phyloP scores from a whole-genome alignment of 2,888 invertebrate genomes.

The Eledone cirrhosa region DNA sequence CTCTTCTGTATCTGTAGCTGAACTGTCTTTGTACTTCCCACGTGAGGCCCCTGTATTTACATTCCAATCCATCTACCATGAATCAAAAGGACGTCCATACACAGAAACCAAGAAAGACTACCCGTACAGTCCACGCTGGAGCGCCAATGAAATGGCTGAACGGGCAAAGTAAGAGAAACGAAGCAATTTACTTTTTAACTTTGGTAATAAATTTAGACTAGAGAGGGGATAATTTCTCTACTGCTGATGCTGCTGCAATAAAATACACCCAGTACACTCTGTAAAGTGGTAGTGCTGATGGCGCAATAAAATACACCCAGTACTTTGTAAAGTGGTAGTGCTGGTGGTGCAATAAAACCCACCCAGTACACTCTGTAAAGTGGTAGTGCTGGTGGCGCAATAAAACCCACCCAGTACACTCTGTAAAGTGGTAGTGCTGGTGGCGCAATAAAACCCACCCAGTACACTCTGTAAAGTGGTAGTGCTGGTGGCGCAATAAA shows the following conservation, averaged over 20 bases:
- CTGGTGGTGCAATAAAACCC: no score
- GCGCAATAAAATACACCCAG: no score
- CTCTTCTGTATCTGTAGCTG: conserved; percentile 62
- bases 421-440: no score
- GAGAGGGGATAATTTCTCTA: neutral
- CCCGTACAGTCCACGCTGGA: conserved; percentile 67
- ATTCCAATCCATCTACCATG: conserved; percentile 67
- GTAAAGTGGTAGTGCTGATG: no score
- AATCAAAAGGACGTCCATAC: conserved; percentile 67
- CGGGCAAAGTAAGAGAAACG: conserved; percentile 54
- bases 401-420: no score
- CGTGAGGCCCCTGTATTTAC: conserved; percentile 63
- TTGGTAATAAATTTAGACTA: neutral
- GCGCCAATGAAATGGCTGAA: conserved; percentile 65
- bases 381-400: no score
- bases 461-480: no score
- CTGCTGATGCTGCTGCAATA: neutral
- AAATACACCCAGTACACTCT: no score
- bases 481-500: no score
- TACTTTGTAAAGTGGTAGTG: no score
- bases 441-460: no score
- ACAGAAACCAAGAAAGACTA: conserved; percentile 53
- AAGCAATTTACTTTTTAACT: neutral
- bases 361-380: no score
- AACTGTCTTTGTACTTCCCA: conserved; percentile 65